A percentile compares a stretch with the other conserved stretches of the same genome.
Evolutionary conservation across 2,888 invertebrate species (phyloP).

Genomic region (Tortrix viridana): DNA sequence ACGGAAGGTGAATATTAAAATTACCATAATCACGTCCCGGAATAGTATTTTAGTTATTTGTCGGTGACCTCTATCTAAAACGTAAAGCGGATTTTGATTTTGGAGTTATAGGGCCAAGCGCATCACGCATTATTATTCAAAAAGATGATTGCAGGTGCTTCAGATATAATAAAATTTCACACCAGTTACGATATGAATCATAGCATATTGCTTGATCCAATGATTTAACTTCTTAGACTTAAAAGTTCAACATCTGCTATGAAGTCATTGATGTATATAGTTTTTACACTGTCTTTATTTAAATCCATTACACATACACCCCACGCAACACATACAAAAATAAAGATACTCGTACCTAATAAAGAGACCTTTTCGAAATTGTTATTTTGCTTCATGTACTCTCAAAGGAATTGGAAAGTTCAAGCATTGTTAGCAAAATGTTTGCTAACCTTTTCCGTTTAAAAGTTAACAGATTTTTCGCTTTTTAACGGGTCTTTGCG

Average conservation of each 20-base stretch:
- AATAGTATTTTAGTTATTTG: too few species aligned
- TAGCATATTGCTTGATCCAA: too few species aligned
- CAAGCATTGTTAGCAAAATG: neutral
- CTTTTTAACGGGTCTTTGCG: neutral
- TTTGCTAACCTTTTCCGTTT: neutral
- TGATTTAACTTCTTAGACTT: neutral
- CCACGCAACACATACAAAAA: neutral
- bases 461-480: neutral
- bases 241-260: neutral
- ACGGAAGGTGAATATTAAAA: neutral
- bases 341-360: too few species aligned
- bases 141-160: too few species aligned
- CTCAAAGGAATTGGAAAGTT: conserved; percentile 6
- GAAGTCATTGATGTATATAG: neutral
- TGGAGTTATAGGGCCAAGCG: too few species aligned
- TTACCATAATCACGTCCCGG: too few species aligned
- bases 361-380: neutral
- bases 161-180: too few species aligned
- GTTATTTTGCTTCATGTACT: neutral
- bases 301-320: neutral
- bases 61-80: too few species aligned
- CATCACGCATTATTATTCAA: too few species aligned
- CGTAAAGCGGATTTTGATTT: too few species aligned
- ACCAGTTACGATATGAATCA: too few species aligned
- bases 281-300: neutral